Evolutionary conservation across 2,113 vertebrate species (phyloP).

Genomic region (Solenodon paradoxus): DNA sequence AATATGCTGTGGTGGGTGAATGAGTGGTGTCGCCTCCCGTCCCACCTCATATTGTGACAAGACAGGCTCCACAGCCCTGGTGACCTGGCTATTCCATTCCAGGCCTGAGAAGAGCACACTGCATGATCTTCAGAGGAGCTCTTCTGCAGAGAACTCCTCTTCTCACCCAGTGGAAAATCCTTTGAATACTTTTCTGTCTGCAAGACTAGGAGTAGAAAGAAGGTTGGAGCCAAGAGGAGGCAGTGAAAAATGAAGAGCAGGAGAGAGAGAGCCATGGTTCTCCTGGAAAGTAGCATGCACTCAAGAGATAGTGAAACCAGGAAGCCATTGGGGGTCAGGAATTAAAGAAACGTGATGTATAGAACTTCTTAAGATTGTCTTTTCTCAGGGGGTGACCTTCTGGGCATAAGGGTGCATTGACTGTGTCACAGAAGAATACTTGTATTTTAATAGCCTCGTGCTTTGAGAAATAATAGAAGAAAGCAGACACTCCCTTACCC

Average conservation of each 20-base stretch:
- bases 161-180: background rate
- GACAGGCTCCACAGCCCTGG: rapidly evolving
- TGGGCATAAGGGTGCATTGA: background rate
- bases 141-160: background rate
- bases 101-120: background rate
- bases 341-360: background rate
- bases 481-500: background rate
- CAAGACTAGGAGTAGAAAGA: background rate
- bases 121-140: background rate
- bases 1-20: background rate
- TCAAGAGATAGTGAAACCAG: background rate
- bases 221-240: background rate
- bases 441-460: background rate
- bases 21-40: rapidly evolving
- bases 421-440: background rate
- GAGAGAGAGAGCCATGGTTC: background rate
- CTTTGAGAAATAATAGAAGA: background rate
- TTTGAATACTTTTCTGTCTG: background rate
- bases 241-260: background rate
- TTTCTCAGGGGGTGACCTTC: background rate
- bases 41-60: background rate
- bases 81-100: background rate
- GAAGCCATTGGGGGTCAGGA: background rate
- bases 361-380: background rate
- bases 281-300: background rate